Evolutionary conservation across 2,888 invertebrate species (phyloP).

Genomic region (Psococerastis gibbosa): DNA sequence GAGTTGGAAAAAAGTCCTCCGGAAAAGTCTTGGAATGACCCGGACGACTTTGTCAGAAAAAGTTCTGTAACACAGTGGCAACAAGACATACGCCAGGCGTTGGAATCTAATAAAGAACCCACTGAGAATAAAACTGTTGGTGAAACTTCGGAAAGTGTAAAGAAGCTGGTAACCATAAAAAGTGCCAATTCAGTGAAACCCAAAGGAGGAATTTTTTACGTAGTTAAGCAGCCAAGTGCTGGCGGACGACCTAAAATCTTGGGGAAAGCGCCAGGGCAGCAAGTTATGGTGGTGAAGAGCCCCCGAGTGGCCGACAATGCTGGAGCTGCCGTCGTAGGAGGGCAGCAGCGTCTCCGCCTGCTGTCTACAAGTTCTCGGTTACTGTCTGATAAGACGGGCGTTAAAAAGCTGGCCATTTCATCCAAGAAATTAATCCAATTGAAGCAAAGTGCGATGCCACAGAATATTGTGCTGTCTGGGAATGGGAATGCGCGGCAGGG

Average conservation of each 20-base stretch:
- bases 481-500: neutral
- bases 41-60: no score
- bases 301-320: neutral
- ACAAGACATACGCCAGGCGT: neutral
- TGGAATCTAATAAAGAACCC: neutral
- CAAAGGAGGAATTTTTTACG: neutral
- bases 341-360: neutral
- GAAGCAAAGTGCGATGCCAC: neutral
- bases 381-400: neutral
- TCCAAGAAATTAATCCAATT: neutral
- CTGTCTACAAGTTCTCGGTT: neutral
- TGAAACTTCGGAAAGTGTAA: no score
- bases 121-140: no score
- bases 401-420: neutral
- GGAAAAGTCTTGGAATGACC: no score
- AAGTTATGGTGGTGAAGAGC: neutral
- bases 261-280: neutral
- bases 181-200: no score
- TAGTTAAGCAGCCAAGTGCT: neutral
- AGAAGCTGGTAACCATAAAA: no score
- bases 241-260: neutral
- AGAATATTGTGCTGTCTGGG: neutral
- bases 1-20: no score
- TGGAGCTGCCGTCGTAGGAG: no score
- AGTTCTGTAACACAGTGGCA: neutral